These are phyloP conservation scores for Leuctra nigra DNA, from an alignment of 2,888 invertebrate species.

Conservation along the genomic window DNA sequence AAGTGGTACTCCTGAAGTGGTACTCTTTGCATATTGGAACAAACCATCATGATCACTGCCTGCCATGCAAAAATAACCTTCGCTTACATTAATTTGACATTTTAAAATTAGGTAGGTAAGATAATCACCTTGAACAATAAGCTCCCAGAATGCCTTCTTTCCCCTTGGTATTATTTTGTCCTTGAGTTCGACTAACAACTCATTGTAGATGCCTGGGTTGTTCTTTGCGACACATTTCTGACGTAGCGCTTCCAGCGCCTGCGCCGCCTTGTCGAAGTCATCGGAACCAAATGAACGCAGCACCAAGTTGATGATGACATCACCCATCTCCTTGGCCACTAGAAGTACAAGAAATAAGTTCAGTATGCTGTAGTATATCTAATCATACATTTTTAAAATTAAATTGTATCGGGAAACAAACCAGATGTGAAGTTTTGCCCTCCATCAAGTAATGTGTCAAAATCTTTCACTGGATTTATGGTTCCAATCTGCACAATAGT, in stretches of 20 bases:
- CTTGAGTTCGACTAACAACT: conserved; percentile 22
- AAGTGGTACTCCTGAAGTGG: too few relatives aligned
- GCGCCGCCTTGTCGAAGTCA: conserved; percentile 25
- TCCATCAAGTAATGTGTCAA: conserved; percentile 41
- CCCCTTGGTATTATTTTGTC: conserved; percentile 16
- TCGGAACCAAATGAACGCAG: conserved; percentile 21
- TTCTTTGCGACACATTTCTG: conserved; percentile 8
- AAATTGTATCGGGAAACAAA: neutral
- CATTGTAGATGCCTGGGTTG: conserved; percentile 17
- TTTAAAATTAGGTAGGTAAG: too few relatives aligned
- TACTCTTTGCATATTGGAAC: too few relatives aligned
- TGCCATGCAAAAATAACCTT: too few relatives aligned
- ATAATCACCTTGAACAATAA: neutral
- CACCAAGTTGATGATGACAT: conserved; percentile 22
- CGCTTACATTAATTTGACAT: too few relatives aligned
- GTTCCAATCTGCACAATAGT: conserved; percentile 46
- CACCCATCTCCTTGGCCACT: conserved; percentile 25
- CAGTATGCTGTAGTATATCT: too few relatives aligned
- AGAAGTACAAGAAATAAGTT: neutral
- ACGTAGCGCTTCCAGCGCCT: conserved; percentile 19
- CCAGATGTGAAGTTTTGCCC: conserved; percentile 35
- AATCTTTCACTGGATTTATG: conserved; percentile 55
- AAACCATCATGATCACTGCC: too few relatives aligned
- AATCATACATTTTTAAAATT: neutral
- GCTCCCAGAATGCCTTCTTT: conserved; percentile 24